phyloP scores from a whole-genome alignment of 92 coral and sea anemone species.

The Paramuricea clavata region DNA sequence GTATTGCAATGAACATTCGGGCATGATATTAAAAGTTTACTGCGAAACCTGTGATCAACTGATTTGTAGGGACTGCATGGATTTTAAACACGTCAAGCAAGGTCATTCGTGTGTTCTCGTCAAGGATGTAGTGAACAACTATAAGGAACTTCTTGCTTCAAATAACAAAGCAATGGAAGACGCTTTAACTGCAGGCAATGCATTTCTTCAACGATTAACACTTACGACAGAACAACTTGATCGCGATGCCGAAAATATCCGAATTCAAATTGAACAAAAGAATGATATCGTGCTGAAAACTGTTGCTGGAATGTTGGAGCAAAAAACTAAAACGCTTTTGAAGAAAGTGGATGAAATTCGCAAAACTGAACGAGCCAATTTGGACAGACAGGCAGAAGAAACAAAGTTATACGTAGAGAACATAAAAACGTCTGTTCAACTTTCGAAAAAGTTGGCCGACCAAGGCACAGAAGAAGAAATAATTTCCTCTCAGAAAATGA shows the following conservation, averaged over 20 bases:
- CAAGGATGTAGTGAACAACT: neutral
- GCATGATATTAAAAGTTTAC: neutral
- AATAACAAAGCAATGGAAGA: neutral
- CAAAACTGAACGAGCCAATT: neutral
- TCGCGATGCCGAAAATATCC: neutral
- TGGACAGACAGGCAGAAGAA: neutral
- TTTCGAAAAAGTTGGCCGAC: neutral
- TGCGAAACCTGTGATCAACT: neutral
- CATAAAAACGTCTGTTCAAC: neutral
- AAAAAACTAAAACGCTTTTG: neutral
- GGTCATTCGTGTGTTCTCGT: neutral
- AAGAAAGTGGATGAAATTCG: neutral
- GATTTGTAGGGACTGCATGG: neutral
- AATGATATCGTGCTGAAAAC: neutral
- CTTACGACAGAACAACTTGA: neutral
- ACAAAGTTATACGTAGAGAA: neutral
- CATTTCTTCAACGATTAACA: neutral
- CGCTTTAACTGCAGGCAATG: neutral
- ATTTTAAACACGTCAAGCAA: neutral
- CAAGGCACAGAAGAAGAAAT: conserved; percentile 45
- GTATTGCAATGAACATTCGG: conserved; percentile 8
- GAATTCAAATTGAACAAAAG: neutral
- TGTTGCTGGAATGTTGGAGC: neutral
- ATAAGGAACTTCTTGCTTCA: neutral
- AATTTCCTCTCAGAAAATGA: conserved; percentile 15